Conservation (phyloP, 2,113 vertebrate species). For the Aptenodytes patagonicus region DNA sequence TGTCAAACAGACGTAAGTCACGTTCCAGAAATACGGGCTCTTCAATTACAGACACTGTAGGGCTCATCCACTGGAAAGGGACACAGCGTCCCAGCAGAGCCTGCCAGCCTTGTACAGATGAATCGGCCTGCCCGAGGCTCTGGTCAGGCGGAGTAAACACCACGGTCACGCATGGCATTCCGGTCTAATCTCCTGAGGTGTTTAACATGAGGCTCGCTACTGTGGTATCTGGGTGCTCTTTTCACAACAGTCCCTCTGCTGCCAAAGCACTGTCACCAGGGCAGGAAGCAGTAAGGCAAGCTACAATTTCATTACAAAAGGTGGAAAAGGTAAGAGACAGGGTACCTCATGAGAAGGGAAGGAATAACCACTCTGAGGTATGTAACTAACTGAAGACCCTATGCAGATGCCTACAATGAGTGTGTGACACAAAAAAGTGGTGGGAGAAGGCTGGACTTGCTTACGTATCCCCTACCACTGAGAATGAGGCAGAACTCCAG, state of each 20-base stretch:
- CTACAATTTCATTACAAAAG: neutral
- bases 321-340: neutral
- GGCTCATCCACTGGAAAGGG: neutral
- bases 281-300: neutral
- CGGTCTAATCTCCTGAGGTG: neutral
- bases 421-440: neutral
- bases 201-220: neutral
- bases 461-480: neutral
- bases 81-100: neutral
- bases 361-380: neutral
- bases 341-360: neutral
- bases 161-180: neutral
- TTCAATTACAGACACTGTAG: neutral
- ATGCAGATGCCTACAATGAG: neutral
- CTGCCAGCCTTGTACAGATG: neutral
- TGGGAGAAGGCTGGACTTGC: neutral
- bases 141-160: neutral
- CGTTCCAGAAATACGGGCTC: neutral
- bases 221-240: neutral
- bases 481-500: neutral
- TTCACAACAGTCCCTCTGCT: neutral
- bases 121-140: fast-evolving
- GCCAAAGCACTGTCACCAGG: neutral
- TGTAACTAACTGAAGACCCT: neutral
- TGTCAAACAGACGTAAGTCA: neutral